Base-by-base conservation (phyloP, 2,888 invertebrate genomes). In the Microplitis manilae region DNA sequence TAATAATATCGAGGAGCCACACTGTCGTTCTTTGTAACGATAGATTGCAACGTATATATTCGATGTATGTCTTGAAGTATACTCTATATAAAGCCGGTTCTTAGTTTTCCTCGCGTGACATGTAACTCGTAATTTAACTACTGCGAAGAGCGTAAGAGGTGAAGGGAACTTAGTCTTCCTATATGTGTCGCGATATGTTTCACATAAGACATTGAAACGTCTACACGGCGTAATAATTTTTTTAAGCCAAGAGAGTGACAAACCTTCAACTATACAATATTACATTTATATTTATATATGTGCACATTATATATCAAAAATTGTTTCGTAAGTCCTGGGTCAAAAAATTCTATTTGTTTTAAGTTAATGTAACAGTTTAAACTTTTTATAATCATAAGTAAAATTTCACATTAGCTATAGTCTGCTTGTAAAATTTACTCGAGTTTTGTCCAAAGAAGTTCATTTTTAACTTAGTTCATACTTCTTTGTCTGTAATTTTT, bases 31-130 rank as follows among this genome's bases (percentile, higher is more conserved):
- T 50, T 50, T 50, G 13, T 50, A 50, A 50, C 50, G 50, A 50
- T 50, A 8, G 50, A 50, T 50, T 50, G 50, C 50, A 8, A 50
- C 13, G 50, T 50, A 50, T 50, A 13, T 50, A 13, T 50, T 60
- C 15, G 13, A 30, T 30, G 30, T n/a, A 9, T 9, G 64, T 2
- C 62, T 62, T 62, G 15, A 62, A 17, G 20, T 20, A 62, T 62
- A 62, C 62, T 20, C 8, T 50, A 40, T 41, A 62, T 50, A n/a
- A 65, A 65, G 73, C 68, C 68, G 73, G 65, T 69, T 76, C 77
- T 79, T 79, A 75, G 78, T 80, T 79, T 81, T 78, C 72, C 75
- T 82, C 76, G 82, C 82, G 82, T 82, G 82, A 82, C 81, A 69
- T 73, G 73, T 65, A 62, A 41, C 73, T 61, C 81, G 82, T 81